Percentiles rank a stretch among this genome's conserved stretches.
Evolutionary conservation across 2,797 vertebrate species (phyloP).

Genomic region (Peromyscus eremicus): DNA sequence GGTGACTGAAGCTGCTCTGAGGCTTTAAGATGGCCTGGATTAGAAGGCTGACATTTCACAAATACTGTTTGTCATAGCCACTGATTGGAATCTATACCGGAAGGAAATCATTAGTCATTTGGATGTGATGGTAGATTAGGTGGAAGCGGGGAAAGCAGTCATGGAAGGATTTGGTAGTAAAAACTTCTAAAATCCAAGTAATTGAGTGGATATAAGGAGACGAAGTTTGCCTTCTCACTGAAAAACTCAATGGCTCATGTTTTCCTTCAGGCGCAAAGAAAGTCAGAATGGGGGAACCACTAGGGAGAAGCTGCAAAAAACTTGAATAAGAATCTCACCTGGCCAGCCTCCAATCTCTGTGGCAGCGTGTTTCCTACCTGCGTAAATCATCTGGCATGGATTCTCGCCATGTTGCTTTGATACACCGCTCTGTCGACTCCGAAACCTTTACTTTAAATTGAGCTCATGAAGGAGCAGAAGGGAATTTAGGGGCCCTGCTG

Average conservation of each 20-base stretch:
- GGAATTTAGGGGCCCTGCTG: neutral
- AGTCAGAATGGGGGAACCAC: neutral
- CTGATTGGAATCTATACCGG: rapidly evolving
- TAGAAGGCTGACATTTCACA: neutral
- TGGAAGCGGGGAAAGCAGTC: neutral
- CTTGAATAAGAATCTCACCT: neutral
- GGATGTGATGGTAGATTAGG: neutral
- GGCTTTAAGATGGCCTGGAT: too few species aligned
- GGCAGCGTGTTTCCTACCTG: neutral
- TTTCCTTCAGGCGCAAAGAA: neutral
- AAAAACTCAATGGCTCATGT: neutral
- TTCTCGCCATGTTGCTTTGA: constrained; percentile 9
- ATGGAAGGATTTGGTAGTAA: neutral
- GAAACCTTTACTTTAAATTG: neutral
- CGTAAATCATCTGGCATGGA: neutral
- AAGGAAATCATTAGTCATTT: neutral
- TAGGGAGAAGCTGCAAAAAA: neutral
- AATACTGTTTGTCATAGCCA: rapidly evolving
- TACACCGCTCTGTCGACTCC: neutral
- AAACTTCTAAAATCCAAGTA: neutral
- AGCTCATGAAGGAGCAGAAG: neutral
- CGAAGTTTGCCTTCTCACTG: neutral
- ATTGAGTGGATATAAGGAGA: rapidly evolving
- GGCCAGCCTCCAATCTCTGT: neutral
- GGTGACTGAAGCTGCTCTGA: neutral